A percentile compares a stretch with the other conserved stretches of the same genome.
Evolutionary conservation across 2,113 vertebrate genomes (phyloP).

Genomic region (Hippoglossus stenolepis): DNA sequence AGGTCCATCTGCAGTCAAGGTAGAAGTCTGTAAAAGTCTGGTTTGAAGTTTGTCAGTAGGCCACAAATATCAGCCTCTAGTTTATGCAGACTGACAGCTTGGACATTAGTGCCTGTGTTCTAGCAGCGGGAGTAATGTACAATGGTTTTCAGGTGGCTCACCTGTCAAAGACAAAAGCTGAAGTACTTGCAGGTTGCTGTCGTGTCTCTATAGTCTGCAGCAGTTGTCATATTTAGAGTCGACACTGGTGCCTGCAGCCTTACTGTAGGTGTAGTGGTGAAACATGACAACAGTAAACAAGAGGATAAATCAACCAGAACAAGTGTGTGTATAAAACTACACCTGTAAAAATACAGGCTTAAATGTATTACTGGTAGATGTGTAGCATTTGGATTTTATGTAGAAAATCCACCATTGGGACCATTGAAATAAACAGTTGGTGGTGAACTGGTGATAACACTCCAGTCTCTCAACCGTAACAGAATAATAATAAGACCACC

Average conservation of each 20-base stretch:
- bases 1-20: too few relatives aligned
- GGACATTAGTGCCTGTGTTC: background rate
- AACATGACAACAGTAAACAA: conserved; percentile 11
- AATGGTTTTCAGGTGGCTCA: conserved; percentile 15
- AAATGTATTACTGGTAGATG: too few relatives aligned
- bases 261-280: background rate
- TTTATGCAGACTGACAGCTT: background rate
- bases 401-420: too few relatives aligned
- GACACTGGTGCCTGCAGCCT: background rate
- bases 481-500: too few relatives aligned
- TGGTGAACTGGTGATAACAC: too few relatives aligned
- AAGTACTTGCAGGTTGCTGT: background rate
- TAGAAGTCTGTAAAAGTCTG: background rate
- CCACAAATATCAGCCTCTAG: background rate
- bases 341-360: too few relatives aligned
- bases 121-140: background rate
- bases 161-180: conserved; percentile 2
- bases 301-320: background rate
- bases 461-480: too few relatives aligned
- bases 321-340: background rate
- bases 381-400: too few relatives aligned
- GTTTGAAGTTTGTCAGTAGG: background rate
- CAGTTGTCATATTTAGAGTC: conserved; percentile 1
- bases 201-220: background rate
- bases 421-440: too few relatives aligned